Evolutionary conservation across 2,888 invertebrate genomes (phyloP).

Genomic region (Tuberolachnus salignus): DNA sequence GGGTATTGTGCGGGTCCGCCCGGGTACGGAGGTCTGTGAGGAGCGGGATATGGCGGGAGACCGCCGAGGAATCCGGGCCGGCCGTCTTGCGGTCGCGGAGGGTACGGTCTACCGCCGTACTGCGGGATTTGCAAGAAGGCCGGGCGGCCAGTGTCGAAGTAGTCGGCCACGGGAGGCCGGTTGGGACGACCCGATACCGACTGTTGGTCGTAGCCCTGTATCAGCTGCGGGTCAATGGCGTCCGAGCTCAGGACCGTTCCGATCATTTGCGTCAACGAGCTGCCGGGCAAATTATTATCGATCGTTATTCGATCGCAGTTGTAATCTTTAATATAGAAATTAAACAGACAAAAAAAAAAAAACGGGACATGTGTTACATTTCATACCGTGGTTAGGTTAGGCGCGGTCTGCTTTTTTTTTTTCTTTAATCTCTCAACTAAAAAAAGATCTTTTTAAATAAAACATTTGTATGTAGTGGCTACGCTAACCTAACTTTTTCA

Average conservation of each 20-base stretch:
- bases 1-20: conserved; percentile 39
- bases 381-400: too few species aligned
- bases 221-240: conserved; percentile 10
- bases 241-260: conserved; percentile 14
- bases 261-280: conserved; percentile 40
- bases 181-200: conserved; percentile 23
- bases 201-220: neutral
- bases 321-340: too few species aligned
- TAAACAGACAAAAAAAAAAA: too few species aligned
- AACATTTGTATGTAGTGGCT: too few species aligned
- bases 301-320: too few species aligned
- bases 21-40: conserved; percentile 26
- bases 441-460: too few species aligned
- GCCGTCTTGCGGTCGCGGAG: neutral
- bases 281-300: neutral
- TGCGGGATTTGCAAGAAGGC: neutral
- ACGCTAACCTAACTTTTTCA: too few species aligned
- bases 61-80: conserved; percentile 38
- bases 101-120: neutral
- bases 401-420: too few species aligned
- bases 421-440: too few species aligned
- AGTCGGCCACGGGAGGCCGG: conserved; percentile 5
- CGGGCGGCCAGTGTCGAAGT: conserved; percentile 29
- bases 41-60: conserved; percentile 2
- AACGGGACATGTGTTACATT: too few species aligned